phyloP scores from a whole-genome alignment of 1,140 invertebrate species.

The Anoplolepis gracilipes region DNA sequence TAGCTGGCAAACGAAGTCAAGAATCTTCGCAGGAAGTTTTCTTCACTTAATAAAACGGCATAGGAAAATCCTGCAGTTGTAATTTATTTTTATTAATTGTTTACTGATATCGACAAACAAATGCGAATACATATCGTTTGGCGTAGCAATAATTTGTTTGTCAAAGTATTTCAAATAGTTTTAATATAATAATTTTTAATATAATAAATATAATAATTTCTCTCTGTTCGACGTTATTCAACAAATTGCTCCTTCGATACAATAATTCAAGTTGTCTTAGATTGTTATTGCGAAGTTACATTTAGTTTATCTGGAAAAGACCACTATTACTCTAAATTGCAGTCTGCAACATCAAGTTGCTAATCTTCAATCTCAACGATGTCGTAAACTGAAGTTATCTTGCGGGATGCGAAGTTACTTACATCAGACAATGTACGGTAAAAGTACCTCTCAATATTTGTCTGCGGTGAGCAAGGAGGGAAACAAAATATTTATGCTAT shows the following conservation, averaged over 20 bases:
- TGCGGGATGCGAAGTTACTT: not conserved
- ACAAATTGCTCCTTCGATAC: not conserved
- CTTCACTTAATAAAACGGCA: not conserved
- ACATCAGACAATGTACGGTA: not conserved
- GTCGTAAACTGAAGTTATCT: constrained; percentile 20
- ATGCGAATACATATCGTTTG: not conserved
- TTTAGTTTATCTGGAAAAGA: constrained; percentile 3
- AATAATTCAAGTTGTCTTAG: not conserved
- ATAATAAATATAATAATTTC: not conserved
- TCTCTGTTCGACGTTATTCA: no score
- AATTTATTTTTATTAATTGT: constrained; percentile 55
- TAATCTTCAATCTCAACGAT: not conserved
- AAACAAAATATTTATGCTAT: not conserved
- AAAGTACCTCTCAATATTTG: not conserved
- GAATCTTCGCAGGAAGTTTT: constrained; percentile 10
- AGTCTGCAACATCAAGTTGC: not conserved
- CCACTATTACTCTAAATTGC: constrained; percentile 12
- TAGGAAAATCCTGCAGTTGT: not conserved
- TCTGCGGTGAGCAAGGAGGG: not conserved
- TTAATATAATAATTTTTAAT: not conserved
- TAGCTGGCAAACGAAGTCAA: not conserved
- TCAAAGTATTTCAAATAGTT: not conserved
- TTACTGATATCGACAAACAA: not conserved
- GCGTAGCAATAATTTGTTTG: not conserved
- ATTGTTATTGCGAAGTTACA: constrained; percentile 12